Evolutionary conservation across 2,888 invertebrate genomes (phyloP), one percentile per base, ranked within the genome.

Genomic region (Eulithis testata): DNA sequence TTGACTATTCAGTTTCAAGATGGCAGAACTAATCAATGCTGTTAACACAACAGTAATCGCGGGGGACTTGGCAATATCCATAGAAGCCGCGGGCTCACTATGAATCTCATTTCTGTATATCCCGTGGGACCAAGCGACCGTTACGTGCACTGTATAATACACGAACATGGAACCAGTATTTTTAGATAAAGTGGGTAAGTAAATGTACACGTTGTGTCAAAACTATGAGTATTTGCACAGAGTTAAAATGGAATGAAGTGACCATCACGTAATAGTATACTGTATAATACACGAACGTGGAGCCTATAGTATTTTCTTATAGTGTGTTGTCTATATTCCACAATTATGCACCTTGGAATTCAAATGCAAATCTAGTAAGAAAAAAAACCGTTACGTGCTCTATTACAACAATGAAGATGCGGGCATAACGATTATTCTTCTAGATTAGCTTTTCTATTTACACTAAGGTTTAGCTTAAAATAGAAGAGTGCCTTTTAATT

Each of bases 51-150:
- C 54, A 43, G 55, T 57, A 69, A 63, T 66, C 66, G 45, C 66
- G 11, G 0, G 69, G 65, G 65, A 70, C 47, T 27, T 37, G 11
- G 57, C 60, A 51, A 67, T 65, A 63, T 53, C 57, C 49, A 67
- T 69, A 59, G 49, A 57, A 59, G 65, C 62, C 65, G 62, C 60
- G 53, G 60, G 69, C 66, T 69, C 64, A 57, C 72, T 73, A 67
- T 73, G 73, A 73, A 73, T 73, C 69, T 70, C 73, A 72, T 73
- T 73, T 66, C 66, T 60, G 63, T 66, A 68, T 70, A 60, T 69
- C 73, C 65, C 69, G 49, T 59, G 72, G 70, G 73, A 70, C 68
- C 53, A 60, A 63, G 60, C 66, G 67, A 69, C 69, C 67, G 63
- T 66, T 68, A 73, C 73, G 73, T 72, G 72, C 67, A 53, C 61